These are phyloP conservation scores for Numenius phaeopus DNA, from an alignment of 2,797 vertebrate genomes.

Conservation along the genomic window DNA sequence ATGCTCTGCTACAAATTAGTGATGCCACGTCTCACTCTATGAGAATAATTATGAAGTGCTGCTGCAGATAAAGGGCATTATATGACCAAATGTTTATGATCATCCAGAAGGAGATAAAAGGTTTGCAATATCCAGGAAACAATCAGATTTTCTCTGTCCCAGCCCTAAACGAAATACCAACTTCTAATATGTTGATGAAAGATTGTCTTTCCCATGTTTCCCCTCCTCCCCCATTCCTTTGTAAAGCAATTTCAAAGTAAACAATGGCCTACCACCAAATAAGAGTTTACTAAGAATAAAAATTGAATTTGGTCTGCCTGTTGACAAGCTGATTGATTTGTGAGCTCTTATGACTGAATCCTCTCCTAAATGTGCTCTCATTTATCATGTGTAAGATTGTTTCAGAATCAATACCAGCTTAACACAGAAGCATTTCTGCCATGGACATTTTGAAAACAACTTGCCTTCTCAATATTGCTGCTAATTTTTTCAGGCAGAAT, in stretches of 20 bases:
- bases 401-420: conserved; percentile 96
- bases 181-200: conserved; percentile 66
- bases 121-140: not conserved
- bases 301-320: conserved; percentile 96
- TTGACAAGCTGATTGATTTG: conserved; percentile 99
- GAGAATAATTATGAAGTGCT: not conserved
- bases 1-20: not conserved
- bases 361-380: conserved; percentile 91
- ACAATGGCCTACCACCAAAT: conserved; percentile 82
- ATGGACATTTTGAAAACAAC: conserved; percentile 85
- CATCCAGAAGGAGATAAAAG: not conserved
- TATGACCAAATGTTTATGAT: not conserved
- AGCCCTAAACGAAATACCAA: not conserved
- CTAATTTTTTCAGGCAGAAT: conserved; percentile 93
- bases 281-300: conserved; percentile 96
- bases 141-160: not conserved
- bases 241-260: conserved; percentile 80
- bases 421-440: conserved; percentile 88
- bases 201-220: conserved; percentile 60
- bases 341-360: conserved; percentile 95
- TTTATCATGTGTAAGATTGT: conserved; percentile 96
- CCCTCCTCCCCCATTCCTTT: conserved; percentile 50
- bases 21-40: not conserved
- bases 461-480: conserved; percentile 87
- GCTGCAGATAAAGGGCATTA: not conserved